Evolutionary conservation across 92 coral and sea anemone species (phyloP), one percentile per base, ranked within the genome.

Genomic region (Parazoanthus darwini): DNA sequence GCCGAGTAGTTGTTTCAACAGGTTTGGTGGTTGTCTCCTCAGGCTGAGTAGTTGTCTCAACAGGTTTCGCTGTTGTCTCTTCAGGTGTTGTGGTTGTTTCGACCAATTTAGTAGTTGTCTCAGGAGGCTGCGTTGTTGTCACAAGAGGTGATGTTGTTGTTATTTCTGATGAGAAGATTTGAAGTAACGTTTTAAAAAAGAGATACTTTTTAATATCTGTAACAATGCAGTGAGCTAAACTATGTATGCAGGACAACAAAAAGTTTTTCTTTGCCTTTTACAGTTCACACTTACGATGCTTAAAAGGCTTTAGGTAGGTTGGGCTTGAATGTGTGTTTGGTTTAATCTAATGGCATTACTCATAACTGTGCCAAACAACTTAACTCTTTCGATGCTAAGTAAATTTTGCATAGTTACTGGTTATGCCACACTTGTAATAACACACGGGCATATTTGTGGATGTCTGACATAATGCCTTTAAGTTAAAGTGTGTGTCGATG

Each of bases 101-200:
- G 5, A 8, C 13, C 35, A 10, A 9, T 43, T 77, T 14, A 20
- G 59, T 77, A 13, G 81, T 77, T 20, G 29, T 77, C 56, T 37
- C 81, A 16, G 37, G 42, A 37, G 50, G 33, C 13, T 77, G 33
- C 11, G 81, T 77, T 3, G 81, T 77, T 77, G 56, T 39, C n/a
- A 14, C 29, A 20, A 25, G 43, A 74, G 79, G 79, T 14, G 48
- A n/a, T 29, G 81, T 43, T 78, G 81, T 43, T 78, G 59, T 78
- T 10, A 70, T 29, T 70, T 70, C 74, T 54, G 20, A 54, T 13
- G 59, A 54, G 18, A 54, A 54, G 20, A 15, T 54, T 18, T 54
- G 59, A 54, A 54, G 18, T 54, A 54, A 54, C 3, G 3, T 18
- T 54, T 54, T 54, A 54, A 13, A 4, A 54, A 54, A 15, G 59